A percentile compares a stretch with the other conserved stretches of the same genome.
These are phyloP conservation scores for Heloderma charlesbogerti DNA, from an alignment of 2,113 vertebrate genomes.

Conservation along the genomic window DNA sequence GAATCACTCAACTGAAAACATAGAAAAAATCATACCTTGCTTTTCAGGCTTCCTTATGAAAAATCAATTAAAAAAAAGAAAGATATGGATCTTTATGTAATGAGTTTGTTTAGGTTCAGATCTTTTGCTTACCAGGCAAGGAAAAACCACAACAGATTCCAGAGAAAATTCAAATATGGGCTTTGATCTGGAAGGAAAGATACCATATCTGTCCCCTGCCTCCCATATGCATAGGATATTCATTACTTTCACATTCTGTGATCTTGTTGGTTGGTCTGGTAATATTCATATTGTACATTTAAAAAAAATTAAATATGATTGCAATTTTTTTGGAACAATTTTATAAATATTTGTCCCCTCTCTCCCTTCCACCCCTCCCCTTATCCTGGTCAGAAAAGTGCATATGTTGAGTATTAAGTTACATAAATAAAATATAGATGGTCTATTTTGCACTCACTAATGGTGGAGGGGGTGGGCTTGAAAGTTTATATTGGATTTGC, in stretches of 20 bases:
- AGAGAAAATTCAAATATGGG: conserved; percentile 24
- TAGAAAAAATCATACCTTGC: background rate
- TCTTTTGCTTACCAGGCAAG: conserved; percentile 11
- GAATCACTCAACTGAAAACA: background rate
- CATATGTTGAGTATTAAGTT: conserved; percentile 1
- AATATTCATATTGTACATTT: conserved; percentile 3
- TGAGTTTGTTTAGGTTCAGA: conserved; percentile 1
- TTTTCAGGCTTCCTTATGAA: background rate
- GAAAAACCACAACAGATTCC: conserved; percentile 29
- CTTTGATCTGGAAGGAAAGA: conserved; percentile 11
- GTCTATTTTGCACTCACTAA: background rate
- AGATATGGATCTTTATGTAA: background rate
- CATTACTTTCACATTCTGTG: fast-evolving
- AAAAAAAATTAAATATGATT: conserved; percentile 7
- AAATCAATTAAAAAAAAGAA: background rate
- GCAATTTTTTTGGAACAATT: conserved; percentile 7
- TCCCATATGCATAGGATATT: conserved; percentile 13
- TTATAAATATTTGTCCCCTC: background rate
- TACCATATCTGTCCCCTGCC: background rate
- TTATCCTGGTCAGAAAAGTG: too few relatives aligned
- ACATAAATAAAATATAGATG: background rate
- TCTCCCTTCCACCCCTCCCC: background rate
- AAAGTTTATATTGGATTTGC: too few relatives aligned
- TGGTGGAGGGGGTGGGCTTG: too few relatives aligned
- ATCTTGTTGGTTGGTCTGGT: conserved; percentile 27